Base-by-base conservation (phyloP, 2,888 invertebrate genomes). In the Morpho achilles region DNA sequence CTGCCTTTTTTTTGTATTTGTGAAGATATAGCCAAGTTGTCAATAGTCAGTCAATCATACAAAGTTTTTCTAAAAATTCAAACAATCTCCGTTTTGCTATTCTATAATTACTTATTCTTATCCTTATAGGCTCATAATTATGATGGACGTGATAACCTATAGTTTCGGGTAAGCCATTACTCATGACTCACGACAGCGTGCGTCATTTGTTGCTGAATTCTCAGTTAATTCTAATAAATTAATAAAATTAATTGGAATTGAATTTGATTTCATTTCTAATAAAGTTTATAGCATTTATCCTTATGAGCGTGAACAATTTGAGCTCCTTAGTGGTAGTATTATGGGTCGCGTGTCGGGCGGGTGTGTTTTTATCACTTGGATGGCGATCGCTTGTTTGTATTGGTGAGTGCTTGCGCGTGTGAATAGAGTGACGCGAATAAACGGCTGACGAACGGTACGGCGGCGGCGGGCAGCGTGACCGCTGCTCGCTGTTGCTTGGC, bases 361-460 rank as follows among this genome's bases (percentile, higher is more conserved):
- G 52, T 55, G 54, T 67, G 66, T 69, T 68, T 72, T 72, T 71
- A 71, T 73, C 71, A 67, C 69, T 61, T 64, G 60, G 62, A 62
- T 65, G 67, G 63, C 72, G 73, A 74, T 71, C 74, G 75, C 73
- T 80, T 82, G 84, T 85, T 87, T 84, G 85, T 85, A 80, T 82
- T 81, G 77, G 80, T 82, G 79, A 76, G 81, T 86, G 84, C 81
- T 87, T 84, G 80, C 81, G 80, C 81, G 84, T 85, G 83, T 70
- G 80, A 78, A 76, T 75, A 79, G 78, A 75, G 78, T 87, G 85
- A 87, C 86, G 88, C 87, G 88, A 87, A 88, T 85, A 82, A 56
- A 63, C 50, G 83, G 84, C 81, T 79, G 76, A 80, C 80, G 56
- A 62, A 54, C 56, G 75, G 70, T 65, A 64, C 72, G 71, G 72